Conservation (phyloP, 2,797 vertebrate species). For the Nasua narica region DNA sequence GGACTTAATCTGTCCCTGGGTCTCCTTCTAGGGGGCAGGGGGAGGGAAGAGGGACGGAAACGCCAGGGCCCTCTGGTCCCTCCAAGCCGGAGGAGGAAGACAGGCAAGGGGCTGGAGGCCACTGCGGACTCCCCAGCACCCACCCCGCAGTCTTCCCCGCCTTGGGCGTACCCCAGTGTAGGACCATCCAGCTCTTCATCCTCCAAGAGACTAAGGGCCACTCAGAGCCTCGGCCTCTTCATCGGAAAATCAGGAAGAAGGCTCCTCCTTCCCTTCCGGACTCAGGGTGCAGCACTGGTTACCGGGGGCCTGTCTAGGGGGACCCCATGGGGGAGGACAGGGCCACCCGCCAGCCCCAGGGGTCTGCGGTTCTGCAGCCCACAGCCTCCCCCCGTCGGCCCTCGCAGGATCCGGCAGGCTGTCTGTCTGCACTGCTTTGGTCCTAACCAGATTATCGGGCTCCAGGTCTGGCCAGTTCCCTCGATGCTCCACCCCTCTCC, state of each 20-base stretch:
- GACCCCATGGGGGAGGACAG: not conserved
- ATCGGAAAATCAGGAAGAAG: not conserved
- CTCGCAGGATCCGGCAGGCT: not conserved
- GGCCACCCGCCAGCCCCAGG: accelerated
- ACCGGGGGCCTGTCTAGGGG: not conserved
- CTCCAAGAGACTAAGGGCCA: accelerated
- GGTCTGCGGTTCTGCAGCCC: not conserved
- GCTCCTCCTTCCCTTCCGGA: no score
- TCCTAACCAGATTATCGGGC: constrained; percentile 35
- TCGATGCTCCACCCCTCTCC: not conserved
- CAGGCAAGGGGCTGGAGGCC: not conserved
- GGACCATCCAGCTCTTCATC: not conserved
- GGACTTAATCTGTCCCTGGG: not conserved
- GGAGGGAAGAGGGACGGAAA: not conserved
- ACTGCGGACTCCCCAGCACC: accelerated
- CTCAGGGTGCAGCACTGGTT: accelerated
- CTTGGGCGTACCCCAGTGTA: accelerated
- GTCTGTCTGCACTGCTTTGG: not conserved
- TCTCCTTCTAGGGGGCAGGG: not conserved
- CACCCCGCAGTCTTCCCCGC: accelerated
- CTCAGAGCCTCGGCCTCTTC: not conserved
- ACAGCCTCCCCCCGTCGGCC: not conserved
- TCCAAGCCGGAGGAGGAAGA: not conserved
- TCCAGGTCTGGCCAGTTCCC: not conserved
- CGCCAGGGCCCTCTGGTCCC: not conserved